phyloP scores from a whole-genome alignment of 2,888 invertebrate species.

The Drosophila kokeensis region DNA sequence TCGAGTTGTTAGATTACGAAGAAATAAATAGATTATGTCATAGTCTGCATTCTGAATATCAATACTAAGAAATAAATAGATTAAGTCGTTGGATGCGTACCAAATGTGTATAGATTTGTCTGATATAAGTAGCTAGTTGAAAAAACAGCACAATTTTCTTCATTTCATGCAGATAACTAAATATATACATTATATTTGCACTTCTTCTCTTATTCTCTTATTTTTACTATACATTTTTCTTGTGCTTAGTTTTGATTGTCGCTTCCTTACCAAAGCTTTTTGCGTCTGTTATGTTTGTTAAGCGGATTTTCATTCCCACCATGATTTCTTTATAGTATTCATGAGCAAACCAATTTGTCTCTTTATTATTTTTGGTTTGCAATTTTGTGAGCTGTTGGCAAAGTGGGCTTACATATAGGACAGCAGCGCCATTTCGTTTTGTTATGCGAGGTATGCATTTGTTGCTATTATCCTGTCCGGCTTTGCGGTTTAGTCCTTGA shows the following conservation, averaged over 20 bases:
- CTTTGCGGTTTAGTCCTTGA: slow-evolving; percentile 51
- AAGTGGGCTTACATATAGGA: not conserved
- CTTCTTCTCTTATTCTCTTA: not conserved
- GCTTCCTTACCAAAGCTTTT: not conserved
- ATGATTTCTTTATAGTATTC: slow-evolving; percentile 21
- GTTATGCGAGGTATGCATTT: slow-evolving; percentile 25
- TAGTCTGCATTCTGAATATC: slow-evolving; percentile 8
- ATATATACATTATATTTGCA: not conserved
- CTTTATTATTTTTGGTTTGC: slow-evolving; percentile 3
- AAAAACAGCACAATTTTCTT: too few species aligned
- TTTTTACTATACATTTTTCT: not conserved
- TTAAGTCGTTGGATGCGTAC: not conserved
- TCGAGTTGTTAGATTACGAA: slow-evolving; percentile 29
- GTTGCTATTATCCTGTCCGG: slow-evolving; percentile 22
- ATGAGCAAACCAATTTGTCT: slow-evolving; percentile 3
- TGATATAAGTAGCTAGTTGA: not conserved
- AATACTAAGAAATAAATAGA: not conserved
- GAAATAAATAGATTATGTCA: slow-evolving; percentile 25
- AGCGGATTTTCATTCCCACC: slow-evolving; percentile 36
- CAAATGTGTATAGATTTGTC: not conserved
- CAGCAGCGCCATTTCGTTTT: not conserved
- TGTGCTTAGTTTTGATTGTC: not conserved
- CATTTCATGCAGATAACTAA: not conserved
- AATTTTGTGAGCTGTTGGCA: not conserved
- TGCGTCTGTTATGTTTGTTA: slow-evolving; percentile 20